Evolutionary conservation across 1,140 invertebrate species (phyloP), one percentile per base, ranked within the genome.

Genomic region (Penaeus vannamei): DNA sequence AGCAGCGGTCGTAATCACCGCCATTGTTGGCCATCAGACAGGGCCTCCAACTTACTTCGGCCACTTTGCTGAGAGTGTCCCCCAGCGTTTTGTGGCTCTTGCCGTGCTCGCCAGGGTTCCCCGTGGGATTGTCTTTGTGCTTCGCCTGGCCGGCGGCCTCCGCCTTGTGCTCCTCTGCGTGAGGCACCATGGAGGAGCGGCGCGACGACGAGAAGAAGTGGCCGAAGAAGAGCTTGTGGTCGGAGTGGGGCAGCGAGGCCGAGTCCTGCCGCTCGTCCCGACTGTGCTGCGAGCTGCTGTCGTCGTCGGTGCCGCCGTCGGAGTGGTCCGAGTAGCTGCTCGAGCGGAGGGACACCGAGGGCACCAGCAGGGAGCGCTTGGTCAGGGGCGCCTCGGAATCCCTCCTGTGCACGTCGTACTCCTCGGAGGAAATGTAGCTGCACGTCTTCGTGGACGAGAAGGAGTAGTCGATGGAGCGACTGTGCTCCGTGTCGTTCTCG

Each of bases 21-120:
- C 53, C 53, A 53, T 5, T 42, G n/a, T 4, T 5, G 42, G 32
- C 42, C 0, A 32, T 29, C 10, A 2, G 17, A n/a, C 20, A 26
- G n/a, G 26, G 0, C 36, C 36, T 5, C 29, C 12, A 32, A 84
- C 87, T 80, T 64, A 89, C 87, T 61, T 66, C 87, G 22, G 87
- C 87, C n/a, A 89, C 87, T 80, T 89, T 89, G 72, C 87, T 89
- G 17, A 89, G 61, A 36, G 59, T 89, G 76, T 89, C 87, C 20
- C 87, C 87, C 20, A 89, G 76, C 36, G 83, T 84, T 72, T 89
- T 89, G 53, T 89, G 87, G 5, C 82, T 59, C 66, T 89, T 89
- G 23, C 53, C 69, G n/a, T 87, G 77, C 7, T 83, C 80, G 2
- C 7, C 8, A 7, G 23, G 26, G 26, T 59, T 60, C 46, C 72